These are phyloP conservation scores for Globicephala melas DNA, from an alignment of 2,113 vertebrate species.

Conservation along the genomic window DNA sequence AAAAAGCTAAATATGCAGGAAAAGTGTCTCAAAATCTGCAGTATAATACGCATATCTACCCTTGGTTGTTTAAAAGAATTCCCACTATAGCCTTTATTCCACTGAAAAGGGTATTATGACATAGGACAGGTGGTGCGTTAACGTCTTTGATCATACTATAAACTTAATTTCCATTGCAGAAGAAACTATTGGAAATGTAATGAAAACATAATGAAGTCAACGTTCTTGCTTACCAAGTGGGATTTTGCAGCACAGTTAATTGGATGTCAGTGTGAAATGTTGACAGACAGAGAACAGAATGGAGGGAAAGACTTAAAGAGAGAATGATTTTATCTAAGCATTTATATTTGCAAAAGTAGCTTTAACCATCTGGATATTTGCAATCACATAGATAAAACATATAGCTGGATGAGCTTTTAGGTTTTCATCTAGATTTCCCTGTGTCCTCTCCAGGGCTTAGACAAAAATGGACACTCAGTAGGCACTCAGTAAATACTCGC, in stretches of 20 bases:
- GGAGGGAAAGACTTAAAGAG: constrained; percentile 47
- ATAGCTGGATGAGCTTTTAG: background rate
- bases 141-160: constrained; percentile 67
- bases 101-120: constrained; percentile 61
- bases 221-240: constrained; percentile 71
- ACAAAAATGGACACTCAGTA: background rate
- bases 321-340: constrained; percentile 35
- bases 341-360: constrained; percentile 56
- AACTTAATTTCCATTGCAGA: constrained; percentile 62
- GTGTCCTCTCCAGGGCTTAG: background rate
- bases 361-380: constrained; percentile 58
- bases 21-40: background rate
- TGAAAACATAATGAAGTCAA: constrained; percentile 70
- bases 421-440: background rate
- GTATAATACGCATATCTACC: background rate
- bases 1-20: background rate
- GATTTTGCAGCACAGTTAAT: constrained; percentile 45
- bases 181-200: constrained; percentile 70
- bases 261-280: constrained; percentile 51
- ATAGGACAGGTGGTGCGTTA: constrained; percentile 64
- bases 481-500: background rate
- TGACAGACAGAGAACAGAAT: constrained; percentile 65
- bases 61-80: constrained; percentile 72
- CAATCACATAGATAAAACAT: constrained; percentile 43
- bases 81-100: constrained; percentile 38